These are phyloP conservation scores for Tragelaphus scriptus DNA, from an alignment of 2,113 vertebrate genomes.

Conservation along the genomic window DNA sequence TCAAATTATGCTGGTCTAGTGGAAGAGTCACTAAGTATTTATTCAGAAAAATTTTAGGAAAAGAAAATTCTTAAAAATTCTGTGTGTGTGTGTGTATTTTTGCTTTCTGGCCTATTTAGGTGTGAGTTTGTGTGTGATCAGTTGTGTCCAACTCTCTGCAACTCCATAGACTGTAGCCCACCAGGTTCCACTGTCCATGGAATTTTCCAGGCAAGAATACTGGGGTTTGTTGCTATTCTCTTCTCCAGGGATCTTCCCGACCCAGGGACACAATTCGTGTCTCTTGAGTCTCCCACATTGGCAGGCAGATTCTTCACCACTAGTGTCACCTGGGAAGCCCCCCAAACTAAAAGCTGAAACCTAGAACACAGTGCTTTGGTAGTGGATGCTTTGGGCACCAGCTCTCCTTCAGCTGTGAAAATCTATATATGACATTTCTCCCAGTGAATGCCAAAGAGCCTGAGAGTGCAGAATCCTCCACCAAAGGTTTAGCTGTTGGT, in stretches of 20 bases:
- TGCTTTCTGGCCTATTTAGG: background rate
- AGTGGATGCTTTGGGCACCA: background rate
- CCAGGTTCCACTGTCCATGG: background rate
- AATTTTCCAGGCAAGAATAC: background rate
- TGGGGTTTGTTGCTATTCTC: background rate
- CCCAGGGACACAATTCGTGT: background rate
- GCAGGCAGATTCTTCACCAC: background rate
- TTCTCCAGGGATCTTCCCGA: background rate
- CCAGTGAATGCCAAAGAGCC: background rate
- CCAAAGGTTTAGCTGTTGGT: conserved; percentile 29
- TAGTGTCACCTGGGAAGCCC: background rate
- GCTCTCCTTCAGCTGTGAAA: conserved; percentile 42
- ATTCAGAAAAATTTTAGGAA: conserved; percentile 15
- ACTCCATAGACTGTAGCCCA: background rate
- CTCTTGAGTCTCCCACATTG: background rate
- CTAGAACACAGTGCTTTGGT: background rate
- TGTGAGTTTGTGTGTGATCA: background rate
- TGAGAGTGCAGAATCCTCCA: conserved; percentile 61
- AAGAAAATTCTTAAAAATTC: background rate
- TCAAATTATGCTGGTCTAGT: background rate
- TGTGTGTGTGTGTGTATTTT: background rate
- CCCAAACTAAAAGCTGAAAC: background rate
- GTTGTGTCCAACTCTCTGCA: background rate
- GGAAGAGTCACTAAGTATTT: background rate
- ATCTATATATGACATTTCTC: conserved; percentile 41